A percentile compares a stretch with the other conserved stretches of the same genome.
These are phyloP conservation scores for Chromis chromis DNA, from an alignment of 2,797 vertebrate species.

Conservation along the genomic window DNA sequence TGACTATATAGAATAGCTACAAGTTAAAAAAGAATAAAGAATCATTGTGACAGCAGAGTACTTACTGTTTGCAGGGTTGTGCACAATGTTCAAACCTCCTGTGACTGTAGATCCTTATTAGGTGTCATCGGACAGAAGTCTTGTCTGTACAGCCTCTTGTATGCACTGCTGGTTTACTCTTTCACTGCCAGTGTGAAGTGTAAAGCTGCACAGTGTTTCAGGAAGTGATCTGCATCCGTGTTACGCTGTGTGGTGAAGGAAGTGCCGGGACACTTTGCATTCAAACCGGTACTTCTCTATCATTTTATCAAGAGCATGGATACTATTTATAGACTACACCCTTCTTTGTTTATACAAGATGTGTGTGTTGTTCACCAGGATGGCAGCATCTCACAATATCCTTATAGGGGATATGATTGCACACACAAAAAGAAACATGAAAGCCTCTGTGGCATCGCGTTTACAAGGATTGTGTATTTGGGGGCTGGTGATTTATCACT, in stretches of 20 bases:
- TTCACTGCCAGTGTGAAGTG: constrained; percentile 21
- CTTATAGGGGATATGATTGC: background rate
- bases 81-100: constrained; percentile 11
- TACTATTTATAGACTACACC: constrained; percentile 28
- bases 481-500: too few relatives aligned
- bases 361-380: background rate
- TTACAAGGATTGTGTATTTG: background rate
- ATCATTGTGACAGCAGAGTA: constrained; percentile 5
- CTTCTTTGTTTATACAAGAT: constrained; percentile 19
- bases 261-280: constrained; percentile 27
- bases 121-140: constrained; percentile 4
- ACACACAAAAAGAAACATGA: background rate
- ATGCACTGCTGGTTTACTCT: constrained; percentile 32
- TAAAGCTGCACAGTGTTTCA: constrained; percentile 5
- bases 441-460: too few relatives aligned
- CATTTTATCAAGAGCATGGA: constrained; percentile 4
- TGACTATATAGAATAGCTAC: background rate
- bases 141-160: constrained; percentile 18
- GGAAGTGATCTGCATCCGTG: constrained; percentile 43
- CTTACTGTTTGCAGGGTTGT: constrained; percentile 55
- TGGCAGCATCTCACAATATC: background rate
- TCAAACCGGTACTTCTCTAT: background rate
- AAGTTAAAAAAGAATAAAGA: background rate
- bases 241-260: constrained; percentile 24
- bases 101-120: constrained; percentile 5